Percentiles rank a stretch among this genome's conserved stretches.
Evolutionary conservation across 2,113 vertebrate species (phyloP).

Genomic region (Sceloporus undulatus): DNA sequence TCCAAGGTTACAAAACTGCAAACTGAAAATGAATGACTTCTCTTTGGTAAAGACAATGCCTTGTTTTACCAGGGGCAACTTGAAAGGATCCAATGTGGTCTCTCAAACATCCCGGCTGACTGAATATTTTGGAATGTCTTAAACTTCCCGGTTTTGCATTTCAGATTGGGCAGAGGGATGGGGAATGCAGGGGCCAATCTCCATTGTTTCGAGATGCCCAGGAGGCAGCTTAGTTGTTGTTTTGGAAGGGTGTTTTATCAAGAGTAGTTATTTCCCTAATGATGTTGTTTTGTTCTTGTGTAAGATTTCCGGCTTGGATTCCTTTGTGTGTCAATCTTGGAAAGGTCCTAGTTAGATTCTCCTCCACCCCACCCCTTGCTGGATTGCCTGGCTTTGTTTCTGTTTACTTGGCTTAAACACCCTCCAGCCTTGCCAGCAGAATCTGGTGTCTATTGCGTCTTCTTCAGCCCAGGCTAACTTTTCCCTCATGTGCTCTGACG

Average conservation of each 20-base stretch:
- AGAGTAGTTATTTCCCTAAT: conserved; percentile 24
- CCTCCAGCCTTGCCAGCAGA: conserved; percentile 16
- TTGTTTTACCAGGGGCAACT: not conserved
- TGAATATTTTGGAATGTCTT: not conserved
- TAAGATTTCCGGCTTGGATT: conserved; percentile 31
- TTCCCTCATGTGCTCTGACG: conserved; percentile 34
- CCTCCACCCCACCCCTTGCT: not conserved
- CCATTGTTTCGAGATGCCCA: conserved; percentile 10
- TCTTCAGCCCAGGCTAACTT: conserved; percentile 19
- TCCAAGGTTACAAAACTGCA: not conserved
- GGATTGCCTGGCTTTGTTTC: conserved; percentile 26
- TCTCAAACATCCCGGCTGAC: not conserved
- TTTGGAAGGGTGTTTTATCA: conserved; percentile 5
- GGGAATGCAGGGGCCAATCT: too few species aligned
- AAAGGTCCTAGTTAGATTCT: not conserved
- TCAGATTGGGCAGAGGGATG: not conserved
- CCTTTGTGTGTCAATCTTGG: conserved; percentile 42
- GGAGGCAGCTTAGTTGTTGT: conserved; percentile 5
- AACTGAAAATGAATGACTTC: not conserved
- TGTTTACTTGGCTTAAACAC: conserved; percentile 32
- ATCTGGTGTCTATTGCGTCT: conserved; percentile 42
- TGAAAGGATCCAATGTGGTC: not conserved
- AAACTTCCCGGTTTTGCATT: conserved; percentile 18
- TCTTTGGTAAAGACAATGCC: not conserved
- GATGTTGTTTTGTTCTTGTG: conserved; percentile 34